Base-by-base conservation (phyloP, 2,113 vertebrate genomes). In the human (Homo sapiens) region DNA sequence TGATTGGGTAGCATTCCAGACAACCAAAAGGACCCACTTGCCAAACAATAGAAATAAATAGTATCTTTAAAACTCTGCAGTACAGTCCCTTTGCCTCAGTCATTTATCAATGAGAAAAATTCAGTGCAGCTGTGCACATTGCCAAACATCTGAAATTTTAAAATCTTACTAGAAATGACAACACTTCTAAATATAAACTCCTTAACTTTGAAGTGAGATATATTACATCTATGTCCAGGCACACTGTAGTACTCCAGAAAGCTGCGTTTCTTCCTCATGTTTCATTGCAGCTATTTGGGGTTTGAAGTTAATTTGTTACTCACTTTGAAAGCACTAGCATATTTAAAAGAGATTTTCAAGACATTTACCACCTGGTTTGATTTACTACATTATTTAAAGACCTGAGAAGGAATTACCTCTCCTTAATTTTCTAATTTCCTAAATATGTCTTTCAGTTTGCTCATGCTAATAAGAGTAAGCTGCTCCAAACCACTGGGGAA, bases 331-430 rank as follows among this genome's bases (percentile, higher is more conserved):
- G 76, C 72, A 38, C 55, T 57, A 27, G 22, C 38, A 97, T 75
- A 97, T 93, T 73, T 86, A 84, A 90, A 80, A 85, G 25, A 90
- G 57, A 82, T 98, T 97, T 95, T 95, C 23, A 0, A 95, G 82
- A 93, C 96, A 32, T 82, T 97, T 93, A 13, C 96, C 96, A 97
- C 96, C 98, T 98, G 97, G 2, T 94, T 82, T 57, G 92, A 45
- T 97, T 98, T 98, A 97, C 73, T 93, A 72, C 90, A 88, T 97
- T 98, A 97, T 94, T 98, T 96, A 96, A 6, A 96, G 75, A 88
- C 92, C 87, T 94, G 94, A 94, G 94, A 98, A 98, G 22, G 61
- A 81, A 83, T 40, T 64, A 38, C 18, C 2, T 35, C n/a, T 68
- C 27, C 55, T 93, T 64, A 76, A 93, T 95, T 95, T 82, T 93